Evolutionary conservation across 2,113 vertebrate species (phyloP), one percentile per base, ranked within the genome.

Genomic region (Alaudala cheleensis): DNA sequence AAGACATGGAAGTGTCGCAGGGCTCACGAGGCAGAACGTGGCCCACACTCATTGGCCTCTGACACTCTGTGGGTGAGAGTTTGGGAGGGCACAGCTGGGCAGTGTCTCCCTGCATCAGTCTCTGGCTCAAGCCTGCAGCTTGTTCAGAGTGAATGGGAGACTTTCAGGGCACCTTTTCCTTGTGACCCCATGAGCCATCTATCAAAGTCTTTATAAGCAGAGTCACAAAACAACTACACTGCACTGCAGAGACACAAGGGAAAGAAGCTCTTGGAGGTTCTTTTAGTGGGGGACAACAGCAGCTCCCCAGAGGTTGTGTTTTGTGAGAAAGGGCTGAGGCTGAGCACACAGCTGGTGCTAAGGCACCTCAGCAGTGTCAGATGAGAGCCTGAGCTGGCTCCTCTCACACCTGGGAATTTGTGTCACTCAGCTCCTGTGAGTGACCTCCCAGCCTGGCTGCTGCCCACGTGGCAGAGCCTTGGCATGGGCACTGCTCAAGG

Each of bases 351-450:
- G 88, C 79, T 73, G 88, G 71, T 58, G 82, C 88, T 37, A 2
- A 47, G 64, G 58, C 79, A 82, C 39, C 71, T 57, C 19, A 1
- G 85, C 88, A 65, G 9, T 20, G 61, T 85, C 87, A 93, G 78
- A 72, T 7, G 88, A 92, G 82, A 77, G 67, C 62, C 83, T 31
- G 37, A 16, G 45, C 82, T 93, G 93, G 85, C 90, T 61, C 34
- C 82, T 22, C 82, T 54, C 86, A 57, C 92, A 96, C 82, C 64
- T 93, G 95, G 95, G 91, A 5, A 53, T 58, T 92, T 0, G 5
- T 77, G 90, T 95, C 96, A 97, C 88, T 93, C 88, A 83, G 88
- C 88, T 90, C 78, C 79, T 50, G 62, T 8, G 7, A 33, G 62
- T 8, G 7, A 33, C 82, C 85, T 66, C 76, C 51, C 53, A 37